These are phyloP conservation scores for Amblyraja radiata DNA, from an alignment of 2,797 vertebrate genomes.

Conservation along the genomic window DNA sequence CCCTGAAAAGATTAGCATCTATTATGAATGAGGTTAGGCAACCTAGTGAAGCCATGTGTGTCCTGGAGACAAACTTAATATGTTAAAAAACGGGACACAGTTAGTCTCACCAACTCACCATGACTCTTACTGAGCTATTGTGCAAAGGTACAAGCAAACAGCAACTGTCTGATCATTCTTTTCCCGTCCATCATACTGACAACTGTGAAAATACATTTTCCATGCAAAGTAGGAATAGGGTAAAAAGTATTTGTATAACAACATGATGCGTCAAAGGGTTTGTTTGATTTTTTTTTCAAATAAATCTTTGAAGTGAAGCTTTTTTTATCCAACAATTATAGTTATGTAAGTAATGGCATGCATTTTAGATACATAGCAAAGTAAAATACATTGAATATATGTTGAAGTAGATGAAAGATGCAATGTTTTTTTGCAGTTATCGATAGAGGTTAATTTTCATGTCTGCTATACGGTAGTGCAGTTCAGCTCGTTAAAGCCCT, in stretches of 20 bases:
- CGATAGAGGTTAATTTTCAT: neutral
- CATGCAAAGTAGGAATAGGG: constrained; percentile 68
- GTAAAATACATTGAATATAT: neutral
- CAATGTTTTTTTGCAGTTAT: neutral
- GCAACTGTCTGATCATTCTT: constrained; percentile 60
- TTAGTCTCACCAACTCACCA: constrained; percentile 71
- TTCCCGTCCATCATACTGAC: constrained; percentile 79
- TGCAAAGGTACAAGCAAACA: constrained; percentile 74
- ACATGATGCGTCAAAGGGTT: constrained; percentile 48
- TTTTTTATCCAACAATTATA: constrained; percentile 13
- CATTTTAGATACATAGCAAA: neutral
- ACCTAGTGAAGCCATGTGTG: constrained; percentile 90
- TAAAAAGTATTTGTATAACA: constrained; percentile 57
- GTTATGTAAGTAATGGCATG: neutral
- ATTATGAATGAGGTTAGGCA: constrained; percentile 90
- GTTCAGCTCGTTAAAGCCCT: neutral
- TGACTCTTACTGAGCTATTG: constrained; percentile 71
- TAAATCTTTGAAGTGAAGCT: constrained; percentile 30
- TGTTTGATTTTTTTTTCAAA: constrained; percentile 28
- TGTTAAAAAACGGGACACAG: constrained; percentile 81
- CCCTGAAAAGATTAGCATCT: constrained; percentile 97
- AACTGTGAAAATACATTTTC: constrained; percentile 81
- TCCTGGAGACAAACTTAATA: constrained; percentile 95
- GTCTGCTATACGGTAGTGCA: neutral
- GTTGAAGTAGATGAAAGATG: neutral